These are phyloP conservation scores for Synanthedon myopaeformis DNA, from an alignment of 2,888 invertebrate species.

Conservation along the genomic window DNA sequence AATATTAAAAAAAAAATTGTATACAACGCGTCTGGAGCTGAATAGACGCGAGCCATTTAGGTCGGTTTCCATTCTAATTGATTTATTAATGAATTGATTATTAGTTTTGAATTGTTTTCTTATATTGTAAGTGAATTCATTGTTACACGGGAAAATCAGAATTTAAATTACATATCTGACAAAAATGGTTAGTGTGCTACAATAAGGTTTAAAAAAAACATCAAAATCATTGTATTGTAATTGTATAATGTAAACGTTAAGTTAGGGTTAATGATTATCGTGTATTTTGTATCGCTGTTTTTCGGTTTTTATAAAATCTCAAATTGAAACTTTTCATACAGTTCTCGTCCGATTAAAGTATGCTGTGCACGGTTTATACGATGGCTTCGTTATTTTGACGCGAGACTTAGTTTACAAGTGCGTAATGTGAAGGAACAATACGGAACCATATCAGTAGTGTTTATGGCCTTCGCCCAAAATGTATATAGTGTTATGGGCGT, in stretches of 20 bases:
- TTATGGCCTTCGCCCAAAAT: constrained; percentile 26
- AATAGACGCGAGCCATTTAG: no score
- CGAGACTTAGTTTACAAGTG: constrained; percentile 47
- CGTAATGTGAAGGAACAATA: constrained; percentile 48
- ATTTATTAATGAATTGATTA: constrained; percentile 20
- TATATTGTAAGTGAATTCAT: constrained; percentile 61
- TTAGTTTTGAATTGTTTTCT: constrained; percentile 32
- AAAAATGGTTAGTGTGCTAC: constrained; percentile 70
- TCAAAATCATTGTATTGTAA: constrained; percentile 67
- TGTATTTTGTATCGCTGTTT: constrained; percentile 68
- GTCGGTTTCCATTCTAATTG: neutral
- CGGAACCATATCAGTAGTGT: constrained; percentile 40
- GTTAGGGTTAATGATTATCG: constrained; percentile 47
- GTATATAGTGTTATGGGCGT: constrained; percentile 49
- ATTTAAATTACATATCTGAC: constrained; percentile 71
- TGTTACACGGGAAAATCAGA: constrained; percentile 67
- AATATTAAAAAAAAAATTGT: no score
- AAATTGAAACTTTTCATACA: constrained; percentile 44
- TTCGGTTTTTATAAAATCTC: constrained; percentile 64
- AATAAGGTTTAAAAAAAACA: constrained; percentile 62
- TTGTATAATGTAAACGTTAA: constrained; percentile 59
- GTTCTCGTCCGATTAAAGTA: constrained; percentile 37
- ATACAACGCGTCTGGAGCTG: no score
- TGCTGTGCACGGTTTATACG: constrained; percentile 63
- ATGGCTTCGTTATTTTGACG: constrained; percentile 47